Evolutionary conservation across 2,888 invertebrate genomes (phyloP).

Genomic region (Chelonus formosanus): DNA sequence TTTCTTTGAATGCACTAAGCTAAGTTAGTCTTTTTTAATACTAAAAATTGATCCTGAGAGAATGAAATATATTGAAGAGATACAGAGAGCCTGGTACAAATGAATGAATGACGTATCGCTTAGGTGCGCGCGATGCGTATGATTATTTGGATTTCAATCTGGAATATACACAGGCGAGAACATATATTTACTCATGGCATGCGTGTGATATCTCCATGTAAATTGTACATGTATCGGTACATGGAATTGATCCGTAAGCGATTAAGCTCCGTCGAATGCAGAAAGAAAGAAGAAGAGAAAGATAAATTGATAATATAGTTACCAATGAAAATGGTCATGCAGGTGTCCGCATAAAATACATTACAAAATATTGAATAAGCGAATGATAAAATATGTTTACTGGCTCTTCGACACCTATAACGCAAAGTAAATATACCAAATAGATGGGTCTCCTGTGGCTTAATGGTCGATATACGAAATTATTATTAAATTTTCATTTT

Average conservation of each 20-base stretch:
- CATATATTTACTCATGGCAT: constrained; percentile 3
- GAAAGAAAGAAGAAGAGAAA: constrained; percentile 15
- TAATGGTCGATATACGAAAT: not conserved
- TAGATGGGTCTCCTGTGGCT: constrained; percentile 18
- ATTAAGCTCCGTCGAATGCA: constrained; percentile 1
- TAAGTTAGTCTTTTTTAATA: too few relatives aligned
- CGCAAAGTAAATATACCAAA: constrained; percentile 27
- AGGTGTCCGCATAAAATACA: constrained; percentile 20
- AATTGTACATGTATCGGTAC: constrained; percentile 34
- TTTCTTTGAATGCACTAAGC: too few relatives aligned
- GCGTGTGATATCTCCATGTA: constrained; percentile 53
- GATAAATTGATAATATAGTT: constrained; percentile 7
- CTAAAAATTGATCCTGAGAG: constrained; percentile 44
- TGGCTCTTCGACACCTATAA: constrained; percentile 39
- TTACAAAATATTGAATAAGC: constrained; percentile 44
- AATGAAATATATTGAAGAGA: constrained; percentile 33
- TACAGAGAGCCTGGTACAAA: constrained; percentile 22
- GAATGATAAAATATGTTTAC: constrained; percentile 42
- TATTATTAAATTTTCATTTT: too few relatives aligned
- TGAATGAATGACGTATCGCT: constrained; percentile 17
- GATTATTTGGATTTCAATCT: constrained; percentile 26
- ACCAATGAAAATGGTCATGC: too few relatives aligned
- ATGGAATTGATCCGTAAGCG: constrained; percentile 35
- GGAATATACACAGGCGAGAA: constrained; percentile 12
- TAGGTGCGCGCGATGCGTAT: constrained; percentile 12